phyloP scores from a whole-genome alignment of 1,140 invertebrate genomes.

The Saccostrea glomerata region DNA sequence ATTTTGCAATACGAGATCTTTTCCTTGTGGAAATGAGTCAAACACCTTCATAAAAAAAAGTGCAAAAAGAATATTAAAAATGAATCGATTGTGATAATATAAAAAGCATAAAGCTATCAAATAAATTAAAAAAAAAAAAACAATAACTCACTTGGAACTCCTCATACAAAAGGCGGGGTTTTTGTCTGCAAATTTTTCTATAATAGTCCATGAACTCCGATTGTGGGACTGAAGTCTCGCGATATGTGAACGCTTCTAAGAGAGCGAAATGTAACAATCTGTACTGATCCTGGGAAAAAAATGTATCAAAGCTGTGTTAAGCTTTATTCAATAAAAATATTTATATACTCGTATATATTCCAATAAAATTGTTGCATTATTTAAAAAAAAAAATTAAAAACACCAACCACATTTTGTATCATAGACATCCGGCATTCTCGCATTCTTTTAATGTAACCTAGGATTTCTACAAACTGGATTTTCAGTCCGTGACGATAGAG shows the following conservation, averaged over 20 bases:
- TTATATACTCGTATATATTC: too few species aligned
- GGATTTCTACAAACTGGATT: slow-evolving; percentile 28
- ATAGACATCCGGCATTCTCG: slow-evolving; percentile 19
- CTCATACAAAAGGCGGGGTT: slow-evolving; percentile 85
- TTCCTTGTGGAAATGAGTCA: too few species aligned
- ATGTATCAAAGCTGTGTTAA: too few species aligned
- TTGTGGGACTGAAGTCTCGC: slow-evolving; percentile 90
- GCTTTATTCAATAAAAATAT: too few species aligned
- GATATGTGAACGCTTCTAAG: slow-evolving; percentile 96
- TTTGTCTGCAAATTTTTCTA: slow-evolving; percentile 84
- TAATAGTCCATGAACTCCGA: slow-evolving; percentile 45
- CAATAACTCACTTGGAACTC: slow-evolving; percentile 59
- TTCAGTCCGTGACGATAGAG: slow-evolving; percentile 67
- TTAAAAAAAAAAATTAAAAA: not conserved
- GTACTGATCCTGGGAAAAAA: slow-evolving; percentile 89
- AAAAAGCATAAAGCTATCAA: not conserved
- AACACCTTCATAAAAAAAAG: too few species aligned
- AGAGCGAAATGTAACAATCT: slow-evolving; percentile 95
- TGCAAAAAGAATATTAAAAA: not conserved
- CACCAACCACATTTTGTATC: slow-evolving; percentile 32
- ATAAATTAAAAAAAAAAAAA: too few species aligned
- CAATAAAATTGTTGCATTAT: too few species aligned
- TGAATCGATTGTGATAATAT: not conserved
- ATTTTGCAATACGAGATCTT: too few species aligned
- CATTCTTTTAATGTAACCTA: slow-evolving; percentile 13